phyloP scores from a whole-genome alignment of 2,113 vertebrate species.

The Drymodes brunneopygia region DNA sequence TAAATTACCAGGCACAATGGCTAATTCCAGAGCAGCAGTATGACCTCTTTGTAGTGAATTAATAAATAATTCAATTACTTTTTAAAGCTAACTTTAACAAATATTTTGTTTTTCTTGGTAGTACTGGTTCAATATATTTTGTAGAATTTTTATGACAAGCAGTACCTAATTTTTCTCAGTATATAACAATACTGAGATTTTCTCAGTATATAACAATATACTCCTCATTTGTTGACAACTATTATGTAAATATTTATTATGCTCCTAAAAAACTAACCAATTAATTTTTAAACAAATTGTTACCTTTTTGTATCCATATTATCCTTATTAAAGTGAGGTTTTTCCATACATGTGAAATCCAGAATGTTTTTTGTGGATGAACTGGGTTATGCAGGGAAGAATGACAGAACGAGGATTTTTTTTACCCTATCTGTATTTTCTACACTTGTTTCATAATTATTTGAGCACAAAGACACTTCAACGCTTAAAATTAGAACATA shows the following conservation, averaged over 20 bases:
- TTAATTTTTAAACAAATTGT: background rate
- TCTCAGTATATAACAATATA: background rate
- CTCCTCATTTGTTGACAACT: background rate
- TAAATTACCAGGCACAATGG: background rate
- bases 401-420: background rate
- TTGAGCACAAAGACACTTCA: background rate
- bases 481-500: background rate
- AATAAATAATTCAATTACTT: background rate
- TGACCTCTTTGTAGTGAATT: background rate
- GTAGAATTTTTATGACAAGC: background rate
- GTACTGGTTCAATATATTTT: background rate
- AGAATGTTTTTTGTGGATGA: background rate
- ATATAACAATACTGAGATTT: background rate
- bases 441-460: background rate
- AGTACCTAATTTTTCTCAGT: background rate
- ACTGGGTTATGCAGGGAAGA: background rate
- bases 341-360: background rate
- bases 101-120: background rate
- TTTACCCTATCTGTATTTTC: background rate
- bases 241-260: background rate
- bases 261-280: background rate
- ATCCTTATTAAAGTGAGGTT: background rate
- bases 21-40: background rate
- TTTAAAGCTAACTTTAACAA: background rate
- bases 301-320: background rate